phyloP scores from a whole-genome alignment of 2,113 vertebrate genomes.

The Poeciliopsis retropinna region DNA sequence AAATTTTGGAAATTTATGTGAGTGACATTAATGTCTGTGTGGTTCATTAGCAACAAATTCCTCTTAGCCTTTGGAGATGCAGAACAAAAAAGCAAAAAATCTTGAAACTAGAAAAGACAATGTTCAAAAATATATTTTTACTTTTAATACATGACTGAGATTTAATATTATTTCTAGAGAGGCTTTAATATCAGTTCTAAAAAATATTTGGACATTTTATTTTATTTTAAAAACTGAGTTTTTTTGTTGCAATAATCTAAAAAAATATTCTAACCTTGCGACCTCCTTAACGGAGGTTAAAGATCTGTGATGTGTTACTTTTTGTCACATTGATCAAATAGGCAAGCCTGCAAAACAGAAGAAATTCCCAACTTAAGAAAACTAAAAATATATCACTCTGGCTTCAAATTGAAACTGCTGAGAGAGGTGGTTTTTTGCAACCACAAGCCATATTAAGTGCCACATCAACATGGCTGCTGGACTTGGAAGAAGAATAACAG shows the following conservation, averaged over 20 bases:
- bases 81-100: neutral
- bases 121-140: neutral
- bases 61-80: neutral
- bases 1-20: neutral
- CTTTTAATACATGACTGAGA: neutral
- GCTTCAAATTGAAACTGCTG: conserved; percentile 56
- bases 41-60: neutral
- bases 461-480: conserved; percentile 66
- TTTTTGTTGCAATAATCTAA: conserved; percentile 6
- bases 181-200: neutral
- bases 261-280: neutral
- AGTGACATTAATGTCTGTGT: neutral
- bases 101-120: neutral
- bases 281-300: conserved; percentile 45
- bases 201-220: neutral
- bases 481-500: conserved; percentile 59
- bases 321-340: conserved; percentile 57
- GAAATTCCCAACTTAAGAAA: conserved; percentile 43
- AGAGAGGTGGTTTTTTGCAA: conserved; percentile 53
- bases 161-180: neutral
- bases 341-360: conserved; percentile 52
- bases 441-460: conserved; percentile 53
- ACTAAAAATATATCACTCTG: conserved; percentile 41
- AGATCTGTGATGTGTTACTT: conserved; percentile 44
- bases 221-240: neutral